These are phyloP conservation scores for Operophtera brumata DNA, from an alignment of 2,888 invertebrate genomes.

Conservation along the genomic window DNA sequence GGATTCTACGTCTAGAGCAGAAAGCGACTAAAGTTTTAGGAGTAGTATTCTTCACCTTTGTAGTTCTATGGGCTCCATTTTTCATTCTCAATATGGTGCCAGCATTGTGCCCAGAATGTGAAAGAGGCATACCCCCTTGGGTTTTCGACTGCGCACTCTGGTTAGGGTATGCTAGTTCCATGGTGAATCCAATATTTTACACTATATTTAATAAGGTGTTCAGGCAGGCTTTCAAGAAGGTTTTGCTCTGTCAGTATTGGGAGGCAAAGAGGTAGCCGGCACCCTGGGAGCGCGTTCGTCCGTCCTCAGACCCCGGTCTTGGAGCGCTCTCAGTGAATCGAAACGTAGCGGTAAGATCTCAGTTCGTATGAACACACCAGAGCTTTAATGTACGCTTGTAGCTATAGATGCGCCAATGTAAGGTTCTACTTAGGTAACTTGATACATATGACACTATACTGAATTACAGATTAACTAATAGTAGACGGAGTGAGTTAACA, in stretches of 20 bases:
- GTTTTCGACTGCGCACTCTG: conserved; percentile 94
- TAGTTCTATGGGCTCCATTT: conserved; percentile 97
- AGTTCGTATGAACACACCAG: conserved; percentile 62
- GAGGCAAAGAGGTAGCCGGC: conserved; percentile 74
- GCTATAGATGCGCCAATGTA: conserved; percentile 37
- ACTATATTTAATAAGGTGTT: conserved; percentile 97
- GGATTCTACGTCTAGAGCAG: conserved; percentile 93
- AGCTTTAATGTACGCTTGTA: conserved; percentile 61
- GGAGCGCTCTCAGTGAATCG: conserved; percentile 76
- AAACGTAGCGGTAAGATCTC: conserved; percentile 68
- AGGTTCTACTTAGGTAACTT: conserved; percentile 1
- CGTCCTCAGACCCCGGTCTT: conserved; percentile 69
- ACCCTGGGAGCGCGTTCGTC: conserved; percentile 77
- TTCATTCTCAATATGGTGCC: conserved; percentile 94
- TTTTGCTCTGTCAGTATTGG: conserved; percentile 88
- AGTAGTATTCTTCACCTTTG: conserved; percentile 96
- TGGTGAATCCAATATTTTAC: conserved; percentile 97
- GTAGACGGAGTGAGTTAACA: too few species aligned
- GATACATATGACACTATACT: too few species aligned
- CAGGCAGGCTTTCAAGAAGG: conserved; percentile 93
- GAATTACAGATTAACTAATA: too few species aligned
- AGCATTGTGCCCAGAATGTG: conserved; percentile 90
- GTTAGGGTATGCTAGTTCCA: conserved; percentile 96
- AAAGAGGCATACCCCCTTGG: conserved; percentile 86
- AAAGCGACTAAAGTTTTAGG: conserved; percentile 98